phyloP scores from a whole-genome alignment of 2,113 vertebrate species.

The Oreochromis tanganicae region DNA sequence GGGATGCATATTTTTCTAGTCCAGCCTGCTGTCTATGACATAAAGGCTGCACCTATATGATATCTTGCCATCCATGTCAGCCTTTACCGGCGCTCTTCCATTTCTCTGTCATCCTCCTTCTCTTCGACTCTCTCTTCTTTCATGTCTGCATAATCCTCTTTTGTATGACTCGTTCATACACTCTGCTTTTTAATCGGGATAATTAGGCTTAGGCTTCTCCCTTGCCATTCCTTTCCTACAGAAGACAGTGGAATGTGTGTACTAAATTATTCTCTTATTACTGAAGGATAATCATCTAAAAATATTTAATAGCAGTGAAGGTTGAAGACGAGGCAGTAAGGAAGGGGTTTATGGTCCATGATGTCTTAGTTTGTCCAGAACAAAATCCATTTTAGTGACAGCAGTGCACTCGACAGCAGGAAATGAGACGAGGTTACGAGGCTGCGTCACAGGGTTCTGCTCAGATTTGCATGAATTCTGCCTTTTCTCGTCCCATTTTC shows the following conservation, averaged over 20 bases:
- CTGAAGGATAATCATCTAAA: background rate
- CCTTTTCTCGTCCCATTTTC: background rate
- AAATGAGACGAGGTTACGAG: conserved; percentile 3
- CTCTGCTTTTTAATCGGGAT: conserved; percentile 42
- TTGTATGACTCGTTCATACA: conserved; percentile 40
- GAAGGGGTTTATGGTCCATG: conserved; percentile 11
- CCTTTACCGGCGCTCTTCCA: background rate
- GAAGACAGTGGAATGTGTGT: background rate
- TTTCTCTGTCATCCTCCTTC: background rate
- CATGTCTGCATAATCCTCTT: conserved; percentile 51
- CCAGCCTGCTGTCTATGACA: background rate
- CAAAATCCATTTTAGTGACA: conserved; percentile 1
- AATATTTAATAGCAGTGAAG: conserved; percentile 1
- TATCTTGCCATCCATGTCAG: background rate
- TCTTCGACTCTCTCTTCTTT: conserved; percentile 22
- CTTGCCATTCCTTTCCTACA: background rate
- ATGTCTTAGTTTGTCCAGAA: background rate
- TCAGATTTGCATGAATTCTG: background rate
- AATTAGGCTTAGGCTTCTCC: conserved; percentile 39
- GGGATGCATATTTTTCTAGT: background rate
- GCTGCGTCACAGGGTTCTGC: background rate
- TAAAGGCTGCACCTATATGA: background rate
- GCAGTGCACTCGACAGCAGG: background rate
- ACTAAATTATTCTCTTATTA: background rate
- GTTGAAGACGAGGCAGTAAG: background rate